Evolutionary conservation across 2,797 vertebrate genomes (phyloP).

Genomic region (Parauchenoglanis punctatus): DNA sequence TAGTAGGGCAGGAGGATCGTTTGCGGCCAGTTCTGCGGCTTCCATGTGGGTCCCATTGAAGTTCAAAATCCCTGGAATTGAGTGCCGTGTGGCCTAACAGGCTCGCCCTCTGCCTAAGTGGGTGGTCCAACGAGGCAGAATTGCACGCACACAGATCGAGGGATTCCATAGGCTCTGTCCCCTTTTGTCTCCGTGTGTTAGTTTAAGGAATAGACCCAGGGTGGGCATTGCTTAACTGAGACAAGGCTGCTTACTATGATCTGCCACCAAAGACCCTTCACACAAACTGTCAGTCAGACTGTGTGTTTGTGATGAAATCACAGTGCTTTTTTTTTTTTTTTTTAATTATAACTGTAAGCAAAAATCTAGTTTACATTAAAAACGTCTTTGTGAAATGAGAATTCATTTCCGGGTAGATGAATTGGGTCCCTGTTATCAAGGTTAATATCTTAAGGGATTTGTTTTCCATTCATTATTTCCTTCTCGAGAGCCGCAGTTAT

Average conservation of each 20-base stretch:
- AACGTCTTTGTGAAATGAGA: not conserved
- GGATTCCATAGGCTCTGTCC: conserved; percentile 63
- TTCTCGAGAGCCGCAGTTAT: not conserved
- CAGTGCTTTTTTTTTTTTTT: not conserved
- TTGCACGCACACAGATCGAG: conserved; percentile 56
- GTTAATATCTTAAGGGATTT: conserved; percentile 3
- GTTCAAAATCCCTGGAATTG: conserved; percentile 64
- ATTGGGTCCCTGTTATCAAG: not conserved
- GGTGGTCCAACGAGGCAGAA: conserved; percentile 68
- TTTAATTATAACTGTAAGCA: not conserved
- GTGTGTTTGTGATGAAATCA: not conserved
- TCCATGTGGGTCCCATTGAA: conserved; percentile 69
- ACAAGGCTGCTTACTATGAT: conserved; percentile 57
- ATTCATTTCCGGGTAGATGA: not conserved
- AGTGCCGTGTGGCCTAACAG: conserved; percentile 61
- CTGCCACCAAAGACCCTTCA: conserved; percentile 47
- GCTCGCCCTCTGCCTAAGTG: conserved; percentile 68
- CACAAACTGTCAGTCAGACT: conserved; percentile 34
- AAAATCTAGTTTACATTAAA: not conserved
- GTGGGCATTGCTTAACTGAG: conserved; percentile 59
- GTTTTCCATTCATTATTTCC: not conserved
- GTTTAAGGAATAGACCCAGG: conserved; percentile 66
- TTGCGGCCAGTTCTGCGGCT: conserved; percentile 56
- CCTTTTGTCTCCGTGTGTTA: conserved; percentile 62
- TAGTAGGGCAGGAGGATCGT: conserved; percentile 53